phyloP scores from a whole-genome alignment of 2,797 vertebrate genomes.

The Darevskia mixta region DNA sequence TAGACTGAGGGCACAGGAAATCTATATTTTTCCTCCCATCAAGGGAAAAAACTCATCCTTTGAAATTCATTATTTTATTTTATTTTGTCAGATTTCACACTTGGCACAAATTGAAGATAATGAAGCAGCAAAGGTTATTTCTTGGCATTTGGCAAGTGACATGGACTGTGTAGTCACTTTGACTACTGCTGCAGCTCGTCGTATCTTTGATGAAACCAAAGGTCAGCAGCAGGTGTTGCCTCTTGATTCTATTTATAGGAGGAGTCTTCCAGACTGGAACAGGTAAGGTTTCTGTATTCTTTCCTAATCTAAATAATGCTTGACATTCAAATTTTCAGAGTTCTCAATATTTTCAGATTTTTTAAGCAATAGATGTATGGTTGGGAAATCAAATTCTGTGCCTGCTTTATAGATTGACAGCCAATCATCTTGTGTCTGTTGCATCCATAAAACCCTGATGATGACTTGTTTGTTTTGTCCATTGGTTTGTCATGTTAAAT shows the following conservation, averaged over 20 bases:
- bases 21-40: not conserved
- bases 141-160: slow-evolving; percentile 90
- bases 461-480: not conserved
- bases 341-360: not conserved
- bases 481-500: not conserved
- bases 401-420: not conserved
- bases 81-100: slow-evolving; percentile 86
- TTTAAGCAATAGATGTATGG: not conserved
- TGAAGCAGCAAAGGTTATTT: slow-evolving; percentile 87
- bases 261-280: slow-evolving; percentile 78
- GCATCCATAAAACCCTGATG: not conserved
- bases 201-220: slow-evolving; percentile 82
- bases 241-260: slow-evolving; percentile 85
- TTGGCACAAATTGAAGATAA: slow-evolving; percentile 88
- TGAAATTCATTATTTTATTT: slow-evolving; percentile 32
- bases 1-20: not conserved
- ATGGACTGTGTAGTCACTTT: slow-evolving; percentile 93
- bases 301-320: not conserved
- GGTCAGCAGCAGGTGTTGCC: slow-evolving; percentile 90
- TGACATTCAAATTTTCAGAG: not conserved
- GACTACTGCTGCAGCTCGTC: slow-evolving; percentile 84
- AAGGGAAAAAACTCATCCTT: not conserved
- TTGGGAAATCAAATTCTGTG: not conserved
- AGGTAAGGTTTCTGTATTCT: slow-evolving; percentile 77
- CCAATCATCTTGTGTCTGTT: not conserved